Percentiles rank a stretch among this genome's conserved stretches.
phyloP scores from a whole-genome alignment of 2,797 vertebrate genomes.

The Anniella stebbinsi region DNA sequence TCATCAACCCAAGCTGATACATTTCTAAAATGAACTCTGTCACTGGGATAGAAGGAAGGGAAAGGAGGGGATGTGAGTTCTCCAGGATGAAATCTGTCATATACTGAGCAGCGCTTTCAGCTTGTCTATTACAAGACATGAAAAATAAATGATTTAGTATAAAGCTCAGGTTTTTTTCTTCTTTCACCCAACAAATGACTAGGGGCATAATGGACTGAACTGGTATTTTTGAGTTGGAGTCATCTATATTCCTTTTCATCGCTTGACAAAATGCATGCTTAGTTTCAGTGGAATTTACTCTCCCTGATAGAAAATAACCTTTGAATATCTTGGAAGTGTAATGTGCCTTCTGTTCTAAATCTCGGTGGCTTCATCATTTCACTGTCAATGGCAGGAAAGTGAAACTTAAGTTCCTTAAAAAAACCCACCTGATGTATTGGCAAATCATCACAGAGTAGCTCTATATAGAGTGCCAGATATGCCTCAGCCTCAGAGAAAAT shows the following conservation, averaged over 20 bases:
- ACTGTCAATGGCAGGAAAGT: constrained; percentile 29
- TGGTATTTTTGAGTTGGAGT: constrained; percentile 44
- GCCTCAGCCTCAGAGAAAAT: neutral
- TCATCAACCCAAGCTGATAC: constrained; percentile 52
- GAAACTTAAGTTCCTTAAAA: constrained; percentile 38
- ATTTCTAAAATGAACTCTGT: constrained; percentile 46
- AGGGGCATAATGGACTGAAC: constrained; percentile 39
- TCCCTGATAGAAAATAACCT: constrained; percentile 35
- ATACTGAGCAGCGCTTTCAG: constrained; percentile 51
- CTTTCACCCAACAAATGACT: constrained; percentile 48
- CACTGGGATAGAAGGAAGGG: neutral
- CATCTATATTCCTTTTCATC: constrained; percentile 41
- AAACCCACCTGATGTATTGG: neutral
- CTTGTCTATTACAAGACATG: constrained; percentile 53
- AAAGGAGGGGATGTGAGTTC: constrained; percentile 46
- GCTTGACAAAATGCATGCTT: constrained; percentile 47
- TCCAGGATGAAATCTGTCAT: constrained; percentile 65
- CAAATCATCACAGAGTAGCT: neutral
- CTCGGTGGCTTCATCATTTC: neutral
- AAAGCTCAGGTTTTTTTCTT: constrained; percentile 42
- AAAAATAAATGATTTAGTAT: constrained; percentile 62
- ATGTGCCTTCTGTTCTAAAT: constrained; percentile 32
- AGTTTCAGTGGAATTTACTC: constrained; percentile 43
- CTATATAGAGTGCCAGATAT: constrained; percentile 14
- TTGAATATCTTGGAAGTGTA: constrained; percentile 29